phyloP scores from a whole-genome alignment of 2,797 vertebrate species.

The Fistularia commersonii region DNA sequence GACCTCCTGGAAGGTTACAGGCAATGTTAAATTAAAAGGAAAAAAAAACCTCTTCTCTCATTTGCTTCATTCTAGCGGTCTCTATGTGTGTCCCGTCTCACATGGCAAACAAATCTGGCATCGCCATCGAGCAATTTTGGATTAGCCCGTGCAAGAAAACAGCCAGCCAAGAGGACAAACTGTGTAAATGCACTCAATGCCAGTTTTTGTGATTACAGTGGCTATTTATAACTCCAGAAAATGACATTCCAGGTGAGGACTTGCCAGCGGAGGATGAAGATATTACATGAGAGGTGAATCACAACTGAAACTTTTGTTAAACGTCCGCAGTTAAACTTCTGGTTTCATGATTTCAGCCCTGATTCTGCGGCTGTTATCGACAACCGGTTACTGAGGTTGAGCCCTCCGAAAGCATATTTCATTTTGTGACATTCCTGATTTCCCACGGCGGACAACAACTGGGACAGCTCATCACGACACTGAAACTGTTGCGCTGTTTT shows the following conservation, averaged over 20 bases:
- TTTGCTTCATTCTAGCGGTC: constrained; percentile 6
- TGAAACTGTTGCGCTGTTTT: no score
- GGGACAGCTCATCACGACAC: no score
- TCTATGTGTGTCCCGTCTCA: not conserved
- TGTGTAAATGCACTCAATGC: constrained; percentile 9
- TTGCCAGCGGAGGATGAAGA: constrained; percentile 12
- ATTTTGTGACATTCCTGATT: no score
- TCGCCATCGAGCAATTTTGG: constrained; percentile 32
- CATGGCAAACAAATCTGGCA: constrained; percentile 25
- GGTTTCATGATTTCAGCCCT: not conserved
- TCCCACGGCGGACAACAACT: no score
- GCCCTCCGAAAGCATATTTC: no score
- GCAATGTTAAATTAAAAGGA: not conserved
- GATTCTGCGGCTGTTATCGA: no score
- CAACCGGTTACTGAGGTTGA: no score
- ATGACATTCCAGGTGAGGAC: constrained; percentile 21
- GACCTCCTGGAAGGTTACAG: not conserved
- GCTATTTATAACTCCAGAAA: constrained; percentile 24
- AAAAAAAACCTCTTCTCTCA: not conserved
- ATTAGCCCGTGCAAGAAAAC: constrained; percentile 30
- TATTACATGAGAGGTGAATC: constrained; percentile 2
- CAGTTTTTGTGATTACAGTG: constrained; percentile 33
- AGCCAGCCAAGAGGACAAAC: constrained; percentile 18
- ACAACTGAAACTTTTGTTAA: not conserved
- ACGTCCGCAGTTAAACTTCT: not conserved